Conservation (phyloP, 1,140 invertebrate genomes). For the Frieseomelitta varia region DNA sequence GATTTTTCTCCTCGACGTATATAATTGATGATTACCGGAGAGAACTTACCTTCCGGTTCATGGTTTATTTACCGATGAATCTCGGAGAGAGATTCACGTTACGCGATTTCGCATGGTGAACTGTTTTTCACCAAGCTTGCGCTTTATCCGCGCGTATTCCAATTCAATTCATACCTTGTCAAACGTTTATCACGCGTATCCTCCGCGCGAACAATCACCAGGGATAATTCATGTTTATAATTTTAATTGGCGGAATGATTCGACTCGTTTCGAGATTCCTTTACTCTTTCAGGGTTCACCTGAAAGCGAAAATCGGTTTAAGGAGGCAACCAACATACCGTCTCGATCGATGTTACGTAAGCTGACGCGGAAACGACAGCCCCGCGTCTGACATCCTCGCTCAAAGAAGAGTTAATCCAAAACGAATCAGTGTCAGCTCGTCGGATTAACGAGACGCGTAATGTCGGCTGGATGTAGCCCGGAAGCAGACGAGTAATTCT, state of each 20-base stretch:
- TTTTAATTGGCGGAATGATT: neutral
- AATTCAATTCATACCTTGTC: neutral
- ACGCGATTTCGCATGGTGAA: neutral
- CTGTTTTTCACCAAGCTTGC: neutral
- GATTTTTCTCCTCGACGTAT: slow-evolving; percentile 10
- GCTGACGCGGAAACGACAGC: slow-evolving; percentile 24
- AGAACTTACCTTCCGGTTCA: neutral
- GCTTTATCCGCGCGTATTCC: neutral
- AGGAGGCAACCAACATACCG: neutral
- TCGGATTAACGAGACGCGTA: slow-evolving; percentile 57
- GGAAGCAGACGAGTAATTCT: slow-evolving; percentile 41
- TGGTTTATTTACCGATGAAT: slow-evolving; percentile 17
- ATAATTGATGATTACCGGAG: slow-evolving; percentile 28
- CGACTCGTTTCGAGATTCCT: no score
- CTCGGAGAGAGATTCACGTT: neutral
- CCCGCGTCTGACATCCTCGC: slow-evolving; percentile 4
- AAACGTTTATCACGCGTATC: neutral
- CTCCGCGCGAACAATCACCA: neutral
- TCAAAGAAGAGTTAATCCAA: slow-evolving; percentile 50
- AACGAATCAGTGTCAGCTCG: slow-evolving; percentile 58
- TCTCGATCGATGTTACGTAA: slow-evolving; percentile 9
- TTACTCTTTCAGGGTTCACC: no score
- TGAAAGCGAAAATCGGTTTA: neutral
- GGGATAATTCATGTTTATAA: neutral
- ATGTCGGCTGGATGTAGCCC: slow-evolving; percentile 15